Conservation (phyloP, 2,797 vertebrate genomes). For the Sebastes iracundus region DNA sequence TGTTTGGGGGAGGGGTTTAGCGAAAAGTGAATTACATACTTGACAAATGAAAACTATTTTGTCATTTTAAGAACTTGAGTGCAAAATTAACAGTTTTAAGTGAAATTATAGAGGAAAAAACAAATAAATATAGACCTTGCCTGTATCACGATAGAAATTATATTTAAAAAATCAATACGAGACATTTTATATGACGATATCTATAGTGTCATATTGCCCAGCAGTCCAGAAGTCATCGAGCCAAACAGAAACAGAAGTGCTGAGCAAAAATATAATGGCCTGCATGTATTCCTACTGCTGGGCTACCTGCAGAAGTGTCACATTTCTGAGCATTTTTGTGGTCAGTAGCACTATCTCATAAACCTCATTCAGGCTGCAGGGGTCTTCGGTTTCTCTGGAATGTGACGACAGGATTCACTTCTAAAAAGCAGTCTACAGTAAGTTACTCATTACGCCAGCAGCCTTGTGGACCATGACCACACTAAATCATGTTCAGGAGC, state of each 20-base stretch:
- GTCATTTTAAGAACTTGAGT: no score
- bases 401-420: not conserved
- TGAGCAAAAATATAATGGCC: not conserved
- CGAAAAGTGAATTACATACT: no score
- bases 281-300: not conserved
- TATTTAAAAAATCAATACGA: no score
- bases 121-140: no score
- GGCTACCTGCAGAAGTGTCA: not conserved
- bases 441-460: conserved; percentile 25
- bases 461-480: not conserved
- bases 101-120: no score
- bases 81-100: no score
- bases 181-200: no score
- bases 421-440: not conserved
- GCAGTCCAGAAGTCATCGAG: not conserved
- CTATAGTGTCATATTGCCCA: no score
- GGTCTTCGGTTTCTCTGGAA: conserved; percentile 29
- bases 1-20: not conserved
- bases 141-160: no score
- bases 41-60: no score
- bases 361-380: not conserved
- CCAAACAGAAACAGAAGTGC: not conserved
- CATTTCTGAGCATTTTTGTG: not conserved
- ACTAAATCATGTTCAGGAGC: conserved; percentile 32
- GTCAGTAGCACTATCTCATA: not conserved